These are phyloP conservation scores for Brachystomella parvula DNA, from an alignment of 1,140 invertebrate species.

Conservation along the genomic window DNA sequence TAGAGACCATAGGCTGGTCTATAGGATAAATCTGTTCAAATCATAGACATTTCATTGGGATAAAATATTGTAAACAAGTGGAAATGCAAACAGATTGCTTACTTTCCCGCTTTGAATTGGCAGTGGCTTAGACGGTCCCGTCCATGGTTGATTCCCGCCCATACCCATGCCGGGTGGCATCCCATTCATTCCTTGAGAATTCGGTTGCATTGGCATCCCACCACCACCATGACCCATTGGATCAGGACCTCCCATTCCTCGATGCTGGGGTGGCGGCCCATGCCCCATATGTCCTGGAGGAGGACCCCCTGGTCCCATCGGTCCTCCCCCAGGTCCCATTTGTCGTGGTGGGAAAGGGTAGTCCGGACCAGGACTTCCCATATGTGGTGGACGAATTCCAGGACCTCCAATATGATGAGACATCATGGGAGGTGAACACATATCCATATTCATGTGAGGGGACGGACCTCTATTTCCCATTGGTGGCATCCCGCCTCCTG, in stretches of 20 bases:
- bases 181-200: constrained; percentile 17
- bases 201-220: constrained; percentile 31
- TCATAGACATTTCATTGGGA: constrained; percentile 25
- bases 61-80: constrained; percentile 3
- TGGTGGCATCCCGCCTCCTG: constrained; percentile 41
- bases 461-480: constrained; percentile 44
- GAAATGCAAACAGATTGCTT: constrained; percentile 27
- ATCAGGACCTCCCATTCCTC: constrained; percentile 13
- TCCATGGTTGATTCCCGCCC: constrained; percentile 38
- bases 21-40: constrained; percentile 68
- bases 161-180: constrained; percentile 36
- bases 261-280: constrained; percentile 30
- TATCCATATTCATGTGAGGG: constrained; percentile 50
- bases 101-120: constrained; percentile 82
- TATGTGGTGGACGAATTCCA: constrained; percentile 20
- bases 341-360: constrained; percentile 23
- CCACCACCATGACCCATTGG: constrained; percentile 39
- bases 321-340: constrained; percentile 31
- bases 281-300: constrained; percentile 19
- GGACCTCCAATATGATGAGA: constrained; percentile 34
- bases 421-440: constrained; percentile 25
- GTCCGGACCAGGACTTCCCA: constrained; percentile 18
- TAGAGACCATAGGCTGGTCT: constrained; percentile 95
- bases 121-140: constrained; percentile 58
- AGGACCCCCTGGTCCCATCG: constrained; percentile 27